A percentile compares a stretch with the other conserved stretches of the same genome.
phyloP scores from a whole-genome alignment of 30 jellyfish, hydroid and myxozoan genomes.

The Hydractinia echinata region DNA sequence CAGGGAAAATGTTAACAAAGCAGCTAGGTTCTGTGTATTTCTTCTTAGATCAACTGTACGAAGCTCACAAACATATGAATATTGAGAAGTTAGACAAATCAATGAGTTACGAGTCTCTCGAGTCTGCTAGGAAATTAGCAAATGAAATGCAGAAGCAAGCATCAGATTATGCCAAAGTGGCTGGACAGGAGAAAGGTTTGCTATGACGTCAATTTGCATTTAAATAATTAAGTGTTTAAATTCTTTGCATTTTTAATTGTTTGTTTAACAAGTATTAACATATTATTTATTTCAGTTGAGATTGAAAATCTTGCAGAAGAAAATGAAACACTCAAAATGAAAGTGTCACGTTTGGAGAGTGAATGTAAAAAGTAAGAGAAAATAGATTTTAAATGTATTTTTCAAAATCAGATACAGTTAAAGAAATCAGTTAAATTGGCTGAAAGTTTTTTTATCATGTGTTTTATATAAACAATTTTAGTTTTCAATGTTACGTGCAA shows the following conservation, averaged over 20 bases:
- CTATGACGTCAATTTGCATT: neutral
- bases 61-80: conserved; percentile 15
- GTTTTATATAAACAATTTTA: too few relatives aligned
- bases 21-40: too few relatives aligned
- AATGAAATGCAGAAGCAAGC: conserved; percentile 29
- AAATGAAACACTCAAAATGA: conserved; percentile 30
- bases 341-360: conserved; percentile 21
- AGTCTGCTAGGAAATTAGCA: conserved; percentile 22
- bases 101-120: neutral
- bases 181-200: conserved; percentile 28
- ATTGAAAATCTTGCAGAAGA: conserved; percentile 15
- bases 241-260: neutral
- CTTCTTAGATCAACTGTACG: conserved; percentile 22
- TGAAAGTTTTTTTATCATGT: too few relatives aligned
- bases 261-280: neutral
- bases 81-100: conserved; percentile 17
- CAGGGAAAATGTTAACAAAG: too few relatives aligned
- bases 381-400: neutral
- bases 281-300: conserved; percentile 3
- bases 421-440: too few relatives aligned
- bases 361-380: conserved; percentile 34
- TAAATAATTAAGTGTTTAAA: neutral
- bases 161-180: conserved; percentile 24
- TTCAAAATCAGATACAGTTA: too few relatives aligned
- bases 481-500: too few relatives aligned